A percentile compares a stretch with the other conserved stretches of the same genome.
Conservation (phyloP, 2,888 invertebrate genomes). For the Lamellibrachia satsuma region DNA sequence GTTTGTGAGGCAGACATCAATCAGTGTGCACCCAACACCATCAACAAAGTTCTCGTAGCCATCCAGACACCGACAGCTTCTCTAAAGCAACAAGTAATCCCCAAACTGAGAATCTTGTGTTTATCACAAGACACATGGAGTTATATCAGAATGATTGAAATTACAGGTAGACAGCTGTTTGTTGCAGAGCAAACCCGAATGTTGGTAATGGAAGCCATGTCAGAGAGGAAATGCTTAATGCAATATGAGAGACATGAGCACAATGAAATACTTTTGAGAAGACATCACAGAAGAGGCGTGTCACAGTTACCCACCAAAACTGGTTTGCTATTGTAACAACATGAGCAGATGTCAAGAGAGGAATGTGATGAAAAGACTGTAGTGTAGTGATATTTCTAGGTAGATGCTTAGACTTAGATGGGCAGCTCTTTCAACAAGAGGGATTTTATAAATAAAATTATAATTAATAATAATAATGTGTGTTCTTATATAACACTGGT, state of each 20-base stretch:
- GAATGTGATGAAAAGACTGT: not conserved
- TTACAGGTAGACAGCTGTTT: not conserved
- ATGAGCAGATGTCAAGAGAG: too few relatives aligned
- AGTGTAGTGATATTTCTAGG: not conserved
- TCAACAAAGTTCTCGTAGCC: slow-evolving; percentile 50
- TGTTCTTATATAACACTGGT: too few relatives aligned
- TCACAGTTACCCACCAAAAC: too few relatives aligned
- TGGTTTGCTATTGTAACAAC: too few relatives aligned
- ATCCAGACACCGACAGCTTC: slow-evolving; percentile 48
- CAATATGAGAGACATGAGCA: not conserved
- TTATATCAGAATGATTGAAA: not conserved
- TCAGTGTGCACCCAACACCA: slow-evolving; percentile 48
- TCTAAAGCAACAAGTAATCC: not conserved
- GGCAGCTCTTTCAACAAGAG: too few relatives aligned
- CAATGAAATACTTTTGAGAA: not conserved
- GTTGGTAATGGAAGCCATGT: too few relatives aligned
- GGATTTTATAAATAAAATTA: too few relatives aligned
- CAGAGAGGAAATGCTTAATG: too few relatives aligned
- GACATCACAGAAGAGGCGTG: not conserved
- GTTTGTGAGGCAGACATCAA: slow-evolving; percentile 48
- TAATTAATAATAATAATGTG: too few relatives aligned
- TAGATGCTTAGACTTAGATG: not conserved
- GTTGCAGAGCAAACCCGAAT: too few relatives aligned
- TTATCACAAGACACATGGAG: not conserved
- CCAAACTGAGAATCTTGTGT: not conserved